Evolutionary conservation across 2,797 vertebrate genomes (phyloP).

Genomic region (Hippocampus kuda): DNA sequence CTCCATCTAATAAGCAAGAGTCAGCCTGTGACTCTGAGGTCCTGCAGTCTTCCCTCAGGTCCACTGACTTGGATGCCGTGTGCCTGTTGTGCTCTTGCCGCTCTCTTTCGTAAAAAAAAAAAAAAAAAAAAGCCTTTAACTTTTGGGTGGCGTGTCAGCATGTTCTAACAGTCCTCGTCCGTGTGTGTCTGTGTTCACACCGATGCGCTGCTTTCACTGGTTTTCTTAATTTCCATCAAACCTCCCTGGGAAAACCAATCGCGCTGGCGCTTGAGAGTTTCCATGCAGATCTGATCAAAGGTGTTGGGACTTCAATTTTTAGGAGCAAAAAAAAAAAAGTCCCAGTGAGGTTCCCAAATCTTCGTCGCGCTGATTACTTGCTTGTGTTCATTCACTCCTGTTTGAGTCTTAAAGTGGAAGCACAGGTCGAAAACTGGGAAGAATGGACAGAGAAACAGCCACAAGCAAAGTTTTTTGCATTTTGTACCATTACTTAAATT

Average conservation of each 20-base stretch:
- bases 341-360: neutral
- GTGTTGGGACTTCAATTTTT: neutral
- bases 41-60: slow-evolving; percentile 99
- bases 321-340: neutral
- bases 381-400: neutral
- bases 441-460: neutral
- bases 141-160: slow-evolving; percentile 40
- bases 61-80: slow-evolving; percentile 54
- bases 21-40: slow-evolving; percentile 89
- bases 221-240: slow-evolving; percentile 8
- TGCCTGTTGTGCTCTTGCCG: slow-evolving; percentile 54
- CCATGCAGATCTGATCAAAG: neutral
- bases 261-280: neutral
- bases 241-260: slow-evolving; percentile 2
- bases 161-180: slow-evolving; percentile 35
- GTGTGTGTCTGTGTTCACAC: slow-evolving; percentile 17
- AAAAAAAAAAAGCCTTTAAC: slow-evolving; percentile 22
- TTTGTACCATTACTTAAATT: too few species aligned
- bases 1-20: slow-evolving; percentile 98
- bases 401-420: neutral
- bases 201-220: slow-evolving; percentile 5
- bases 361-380: neutral
- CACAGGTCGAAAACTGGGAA: neutral
- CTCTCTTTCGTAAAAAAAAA: slow-evolving; percentile 15
- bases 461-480: too few species aligned